Base-by-base conservation (phyloP, 2,888 invertebrate species). In the Ophioninae sp. region DNA sequence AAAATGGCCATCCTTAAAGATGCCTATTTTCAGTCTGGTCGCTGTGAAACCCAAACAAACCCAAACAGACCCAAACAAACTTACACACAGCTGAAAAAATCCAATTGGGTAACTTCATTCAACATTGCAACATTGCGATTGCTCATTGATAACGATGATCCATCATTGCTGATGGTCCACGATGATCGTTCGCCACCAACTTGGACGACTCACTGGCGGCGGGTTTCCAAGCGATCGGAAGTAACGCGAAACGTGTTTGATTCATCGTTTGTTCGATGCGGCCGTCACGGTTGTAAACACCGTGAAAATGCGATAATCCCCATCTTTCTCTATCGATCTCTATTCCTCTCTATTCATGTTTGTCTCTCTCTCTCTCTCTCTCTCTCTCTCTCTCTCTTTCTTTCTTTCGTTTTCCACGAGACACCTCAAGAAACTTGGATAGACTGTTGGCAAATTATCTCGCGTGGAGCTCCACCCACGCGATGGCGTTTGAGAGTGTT, bases 391-490 rank as follows among this genome's bases (percentile, higher is more conserved):
- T 30, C 3, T 30, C 3, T 30, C 30, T 3, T 3, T 30, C 30
- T 30, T 30, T 50, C 13, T 50, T 13, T 50, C 50, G 50, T 50
- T 50, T 50, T 17, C 17, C 50, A 44, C 6, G n/a, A 68, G 30
- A 17, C 44, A 50, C 23, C 41, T 59, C 39, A 37, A 67, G 30
- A 62, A 65, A 70, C 56, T 61, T 30, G 50, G 65, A 72, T 74
- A 80, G 44, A 41, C 57, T 39, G 44, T 79, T 69, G 62, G 57
- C 57, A 59, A 21, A 68, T 41, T 79, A 39, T 50, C 20, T 41
- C 44, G 59, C 39, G 72, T 30, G 50, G 17, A 50, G 50, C 50
- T 30, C 21, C 82, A 75, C 75, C 75, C 70, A 79, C 79, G 82
- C 82, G 30, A 61, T 62, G 21, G 62, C 17, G 13, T 50, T 57